Evolutionary conservation across 2,888 invertebrate species (phyloP), one percentile per base, ranked within the genome.

Genomic region (Synergus itoensis): DNA sequence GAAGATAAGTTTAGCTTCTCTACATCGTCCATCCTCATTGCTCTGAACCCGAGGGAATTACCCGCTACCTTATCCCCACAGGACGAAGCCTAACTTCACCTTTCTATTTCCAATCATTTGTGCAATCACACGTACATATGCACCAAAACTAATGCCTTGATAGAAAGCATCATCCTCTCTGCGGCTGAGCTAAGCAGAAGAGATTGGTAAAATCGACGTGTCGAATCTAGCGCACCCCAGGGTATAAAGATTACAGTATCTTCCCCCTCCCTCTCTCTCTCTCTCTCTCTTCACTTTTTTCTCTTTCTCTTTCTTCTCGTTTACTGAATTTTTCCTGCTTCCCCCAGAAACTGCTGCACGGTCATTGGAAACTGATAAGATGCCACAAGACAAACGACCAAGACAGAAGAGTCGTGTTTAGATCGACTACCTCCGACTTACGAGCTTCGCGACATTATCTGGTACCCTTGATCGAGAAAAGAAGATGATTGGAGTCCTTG

Each of bases 11-110:
- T 84, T 83, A 57, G 79, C 80, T 76, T 60, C 78, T 76, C 82
- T 78, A 76, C 80, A 78, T 84, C 86, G 83, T 87, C 85, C 82
- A 86, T 86, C 82, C 83, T 86, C 84, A 86, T 86, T 82, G 84
- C 79, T 40, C 21, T 14, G 73, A 78, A 73, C 81, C 82, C 78
- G 67, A 60, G 63, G 79, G 82, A 81, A 82, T 77, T 78, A 14
- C 77, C 75, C 76, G 80, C 85, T 79, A 83, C 84, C 84, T 82
- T 81, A 82, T 84, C 82, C 83, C 87, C n/a, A n/a, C 78, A 64
- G 67, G 84, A 82, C 79, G 79, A 79, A 81, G 80, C 65, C 21
- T 77, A 77, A 80, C 79, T 75, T 81, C 53, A 60, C 77, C 77
- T 80, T 77, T 78, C 77, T 79, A 75, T 76, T 77, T 69, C 77